Evolutionary conservation across 2,797 vertebrate genomes (phyloP).

Genomic region (Enoplosus armatus): DNA sequence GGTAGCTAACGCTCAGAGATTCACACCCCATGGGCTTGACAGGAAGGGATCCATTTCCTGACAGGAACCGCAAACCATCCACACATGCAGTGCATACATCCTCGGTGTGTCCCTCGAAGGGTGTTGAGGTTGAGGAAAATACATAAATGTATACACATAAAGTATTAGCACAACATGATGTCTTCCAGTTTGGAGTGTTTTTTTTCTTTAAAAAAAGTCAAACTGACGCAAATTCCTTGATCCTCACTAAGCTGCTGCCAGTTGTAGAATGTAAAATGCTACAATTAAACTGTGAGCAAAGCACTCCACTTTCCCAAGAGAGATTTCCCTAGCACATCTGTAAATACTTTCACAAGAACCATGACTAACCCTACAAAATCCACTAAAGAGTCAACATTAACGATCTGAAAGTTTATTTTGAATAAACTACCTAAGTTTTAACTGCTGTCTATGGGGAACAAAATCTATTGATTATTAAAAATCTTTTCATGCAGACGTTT

Average conservation of each 20-base stretch:
- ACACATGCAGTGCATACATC: constrained; percentile 54
- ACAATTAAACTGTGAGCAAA: constrained; percentile 59
- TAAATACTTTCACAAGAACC: constrained; percentile 70
- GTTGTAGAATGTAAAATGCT: constrained; percentile 41
- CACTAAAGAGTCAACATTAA: constrained; percentile 62
- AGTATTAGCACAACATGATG: background rate
- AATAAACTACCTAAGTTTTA: constrained; percentile 32
- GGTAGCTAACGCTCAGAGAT: constrained; percentile 69
- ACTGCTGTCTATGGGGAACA: background rate
- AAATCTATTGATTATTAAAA: constrained; percentile 14
- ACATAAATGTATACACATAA: background rate
- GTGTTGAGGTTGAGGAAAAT: constrained; percentile 24
- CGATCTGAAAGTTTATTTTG: constrained; percentile 22
- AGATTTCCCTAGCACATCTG: constrained; percentile 67
- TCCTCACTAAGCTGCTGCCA: constrained; percentile 38
- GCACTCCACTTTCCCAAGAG: constrained; percentile 40
- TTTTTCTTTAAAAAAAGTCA: background rate
- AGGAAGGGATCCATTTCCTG: constrained; percentile 88
- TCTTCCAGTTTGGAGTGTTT: constrained; percentile 24
- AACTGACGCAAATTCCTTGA: constrained; percentile 41
- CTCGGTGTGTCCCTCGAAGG: constrained; percentile 18
- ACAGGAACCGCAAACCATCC: constrained; percentile 80
- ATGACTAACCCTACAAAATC: constrained; percentile 72
- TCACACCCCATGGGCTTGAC: constrained; percentile 77
- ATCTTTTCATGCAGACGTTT: background rate